These are phyloP conservation scores for Calliopsis andreniformis DNA, from an alignment of 1,140 invertebrate genomes.

Conservation along the genomic window DNA sequence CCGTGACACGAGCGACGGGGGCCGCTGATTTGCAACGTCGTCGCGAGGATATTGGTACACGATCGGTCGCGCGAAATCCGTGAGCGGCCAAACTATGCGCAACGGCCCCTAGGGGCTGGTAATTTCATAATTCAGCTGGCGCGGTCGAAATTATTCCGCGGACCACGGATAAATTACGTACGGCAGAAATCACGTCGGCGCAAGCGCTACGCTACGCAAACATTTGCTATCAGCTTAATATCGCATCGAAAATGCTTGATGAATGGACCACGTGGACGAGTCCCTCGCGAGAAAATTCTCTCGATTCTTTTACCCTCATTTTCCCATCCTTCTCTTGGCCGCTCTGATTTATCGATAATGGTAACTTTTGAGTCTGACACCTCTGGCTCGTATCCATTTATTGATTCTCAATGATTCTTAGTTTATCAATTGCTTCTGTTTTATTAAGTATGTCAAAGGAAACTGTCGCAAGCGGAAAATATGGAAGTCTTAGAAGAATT, in stretches of 20 bases:
- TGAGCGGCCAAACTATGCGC: neutral
- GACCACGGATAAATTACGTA: constrained; percentile 49
- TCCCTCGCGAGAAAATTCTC: neutral
- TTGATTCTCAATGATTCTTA: no score
- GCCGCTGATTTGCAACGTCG: no score
- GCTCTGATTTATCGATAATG: neutral
- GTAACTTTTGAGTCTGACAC: no score
- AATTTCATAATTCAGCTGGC: constrained; percentile 47
- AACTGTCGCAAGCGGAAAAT: no score
- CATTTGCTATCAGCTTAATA: constrained; percentile 51
- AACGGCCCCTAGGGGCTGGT: constrained; percentile 4
- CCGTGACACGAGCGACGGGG: no score
- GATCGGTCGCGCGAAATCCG: constrained; percentile 9
- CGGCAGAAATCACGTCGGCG: constrained; percentile 37
- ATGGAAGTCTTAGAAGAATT: no score
- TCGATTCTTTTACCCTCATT: neutral
- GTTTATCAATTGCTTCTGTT: no score
- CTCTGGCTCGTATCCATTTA: no score
- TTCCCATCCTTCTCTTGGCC: no score
- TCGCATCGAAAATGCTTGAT: constrained; percentile 47
- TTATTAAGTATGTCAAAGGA: no score
- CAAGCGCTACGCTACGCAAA: constrained; percentile 41
- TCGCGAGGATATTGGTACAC: neutral
- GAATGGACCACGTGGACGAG: constrained; percentile 2
- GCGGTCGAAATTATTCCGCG: constrained; percentile 42